These are phyloP conservation scores for Toxostoma redivivum DNA, from an alignment of 2,113 vertebrate species.

Conservation along the genomic window DNA sequence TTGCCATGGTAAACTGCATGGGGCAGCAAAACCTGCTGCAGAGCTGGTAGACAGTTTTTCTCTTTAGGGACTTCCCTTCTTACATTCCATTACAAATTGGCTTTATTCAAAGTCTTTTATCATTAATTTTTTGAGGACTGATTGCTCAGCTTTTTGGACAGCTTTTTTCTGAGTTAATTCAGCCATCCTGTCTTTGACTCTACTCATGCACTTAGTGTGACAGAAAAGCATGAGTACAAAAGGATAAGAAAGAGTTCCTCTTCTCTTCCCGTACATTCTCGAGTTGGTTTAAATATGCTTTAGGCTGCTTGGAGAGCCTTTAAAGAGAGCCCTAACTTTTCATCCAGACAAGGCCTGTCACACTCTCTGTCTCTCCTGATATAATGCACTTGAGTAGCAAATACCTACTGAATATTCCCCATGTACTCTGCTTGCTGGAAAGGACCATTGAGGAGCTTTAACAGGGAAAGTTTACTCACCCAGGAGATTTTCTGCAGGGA, in stretches of 20 bases:
- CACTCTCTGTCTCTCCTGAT: background rate
- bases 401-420: background rate
- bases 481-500: background rate
- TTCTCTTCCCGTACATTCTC: background rate
- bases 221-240: background rate
- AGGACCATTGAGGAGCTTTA: background rate
- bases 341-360: background rate
- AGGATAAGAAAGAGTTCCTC: background rate
- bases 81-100: constrained; percentile 59
- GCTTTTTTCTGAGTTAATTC: constrained; percentile 17
- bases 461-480: background rate
- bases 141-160: constrained; percentile 49
- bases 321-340: background rate
- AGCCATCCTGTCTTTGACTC: background rate
- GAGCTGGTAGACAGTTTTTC: constrained; percentile 43
- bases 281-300: background rate
- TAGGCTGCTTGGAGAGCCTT: background rate
- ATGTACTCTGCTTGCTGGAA: background rate
- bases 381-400: background rate
- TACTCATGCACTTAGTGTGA: background rate
- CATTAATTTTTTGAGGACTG: constrained; percentile 59
- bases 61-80: constrained; percentile 59
- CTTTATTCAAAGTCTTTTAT: constrained; percentile 52
- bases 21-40: constrained; percentile 60
- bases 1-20: constrained; percentile 40